These are phyloP conservation scores for Druceiella hillmani DNA, from an alignment of 2,888 invertebrate species.

Conservation along the genomic window DNA sequence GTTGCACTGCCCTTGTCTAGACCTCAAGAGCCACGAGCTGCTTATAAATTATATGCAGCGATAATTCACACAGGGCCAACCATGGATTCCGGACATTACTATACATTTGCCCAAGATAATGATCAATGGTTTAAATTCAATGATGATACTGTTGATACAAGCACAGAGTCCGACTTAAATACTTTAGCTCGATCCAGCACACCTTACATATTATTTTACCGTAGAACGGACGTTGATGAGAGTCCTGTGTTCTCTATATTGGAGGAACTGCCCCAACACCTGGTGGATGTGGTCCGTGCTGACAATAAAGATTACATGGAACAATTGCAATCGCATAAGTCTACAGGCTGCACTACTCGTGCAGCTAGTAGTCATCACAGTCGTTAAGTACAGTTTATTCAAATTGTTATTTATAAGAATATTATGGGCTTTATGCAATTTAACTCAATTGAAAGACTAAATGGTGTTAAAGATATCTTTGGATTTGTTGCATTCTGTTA, in stretches of 20 bases:
- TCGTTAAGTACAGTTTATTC: no score
- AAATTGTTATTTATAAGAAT: no score
- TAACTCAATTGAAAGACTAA: no score
- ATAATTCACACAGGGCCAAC: constrained; percentile 81
- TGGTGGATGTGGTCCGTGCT: constrained; percentile 32
- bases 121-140: constrained; percentile 76
- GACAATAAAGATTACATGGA: constrained; percentile 39
- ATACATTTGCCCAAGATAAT: constrained; percentile 69
- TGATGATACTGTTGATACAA: constrained; percentile 64
- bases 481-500: no score
- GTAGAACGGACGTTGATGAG: constrained; percentile 42
- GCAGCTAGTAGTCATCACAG: no score
- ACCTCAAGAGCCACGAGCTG: constrained; percentile 32
- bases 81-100: constrained; percentile 84
- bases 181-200: constrained; percentile 66
- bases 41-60: constrained; percentile 73
- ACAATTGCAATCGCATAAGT: no score
- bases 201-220: constrained; percentile 78
- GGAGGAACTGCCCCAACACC: constrained; percentile 34
- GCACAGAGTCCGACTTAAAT: constrained; percentile 56
- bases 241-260: constrained; percentile 31
- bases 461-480: no score
- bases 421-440: no score
- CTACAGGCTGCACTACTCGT: no score
- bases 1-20: constrained; percentile 40